These are phyloP conservation scores for Incurvaria masculella DNA, from an alignment of 2,888 invertebrate species.

Conservation along the genomic window DNA sequence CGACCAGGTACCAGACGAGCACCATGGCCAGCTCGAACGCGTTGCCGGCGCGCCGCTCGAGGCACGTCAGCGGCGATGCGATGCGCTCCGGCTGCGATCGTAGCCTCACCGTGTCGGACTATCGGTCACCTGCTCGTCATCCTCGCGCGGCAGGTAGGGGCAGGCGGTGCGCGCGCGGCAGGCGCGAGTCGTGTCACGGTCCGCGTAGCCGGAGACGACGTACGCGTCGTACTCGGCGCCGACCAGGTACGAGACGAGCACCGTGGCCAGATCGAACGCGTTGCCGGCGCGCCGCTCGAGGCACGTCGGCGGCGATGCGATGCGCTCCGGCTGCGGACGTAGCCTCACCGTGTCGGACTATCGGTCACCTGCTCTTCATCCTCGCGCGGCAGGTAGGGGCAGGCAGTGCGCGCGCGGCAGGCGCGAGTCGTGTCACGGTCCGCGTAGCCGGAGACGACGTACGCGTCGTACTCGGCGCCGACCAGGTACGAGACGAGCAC, in stretches of 20 bases:
- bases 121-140: too few species aligned
- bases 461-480: slow-evolving; percentile 82
- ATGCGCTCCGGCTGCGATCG: not conserved
- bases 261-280: slow-evolving; percentile 78
- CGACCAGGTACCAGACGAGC: slow-evolving; percentile 78
- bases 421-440: slow-evolving; percentile 56
- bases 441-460: slow-evolving; percentile 87
- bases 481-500: slow-evolving; percentile 78
- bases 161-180: slow-evolving; percentile 31
- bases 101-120: too few species aligned
- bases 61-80: slow-evolving; percentile 28
- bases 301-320: slow-evolving; percentile 26
- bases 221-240: slow-evolving; percentile 85
- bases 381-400: slow-evolving; percentile 38
- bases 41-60: slow-evolving; percentile 71
- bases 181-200: slow-evolving; percentile 53
- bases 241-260: slow-evolving; percentile 77
- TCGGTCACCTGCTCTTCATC: too few species aligned
- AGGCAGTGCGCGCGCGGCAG: slow-evolving; percentile 29
- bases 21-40: slow-evolving; percentile 81
- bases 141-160: slow-evolving; percentile 37
- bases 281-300: slow-evolving; percentile 72
- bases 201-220: slow-evolving; percentile 85
- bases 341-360: too few species aligned
- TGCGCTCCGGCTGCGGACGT: not conserved